Conservation (phyloP, 2,888 invertebrate genomes). For the Callyntrura sp. region DNA sequence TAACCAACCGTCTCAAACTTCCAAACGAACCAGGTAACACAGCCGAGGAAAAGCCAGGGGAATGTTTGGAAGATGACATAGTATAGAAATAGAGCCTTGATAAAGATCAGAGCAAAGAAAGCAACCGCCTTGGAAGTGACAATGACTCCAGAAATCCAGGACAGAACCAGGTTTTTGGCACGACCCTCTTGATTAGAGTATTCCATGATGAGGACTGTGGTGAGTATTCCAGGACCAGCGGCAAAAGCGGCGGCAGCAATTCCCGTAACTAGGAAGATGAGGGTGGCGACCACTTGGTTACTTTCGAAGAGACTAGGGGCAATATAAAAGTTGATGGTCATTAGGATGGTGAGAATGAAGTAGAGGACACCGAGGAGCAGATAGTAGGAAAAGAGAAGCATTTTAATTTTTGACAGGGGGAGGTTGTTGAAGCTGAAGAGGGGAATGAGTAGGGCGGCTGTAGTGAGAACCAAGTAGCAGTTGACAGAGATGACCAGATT, state of each 20-base stretch:
- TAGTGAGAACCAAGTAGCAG: not conserved
- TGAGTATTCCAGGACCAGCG: not conserved
- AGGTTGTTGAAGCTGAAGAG: not conserved
- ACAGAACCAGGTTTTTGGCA: not conserved
- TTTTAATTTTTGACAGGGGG: too few species aligned
- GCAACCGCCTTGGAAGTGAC: slow-evolving; percentile 22
- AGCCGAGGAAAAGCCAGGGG: slow-evolving; percentile 22
- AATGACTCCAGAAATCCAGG: slow-evolving; percentile 4
- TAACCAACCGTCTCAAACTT: slow-evolving; percentile 8
- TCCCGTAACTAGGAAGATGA: not conserved
- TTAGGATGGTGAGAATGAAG: not conserved
- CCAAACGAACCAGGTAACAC: slow-evolving; percentile 20
- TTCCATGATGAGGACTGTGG: not conserved
- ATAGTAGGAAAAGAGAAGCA: not conserved
- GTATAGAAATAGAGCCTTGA: slow-evolving; percentile 4
- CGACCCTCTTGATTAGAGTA: not conserved
- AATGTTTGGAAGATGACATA: slow-evolving; percentile 3
- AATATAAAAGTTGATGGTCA: slow-evolving; percentile 1
- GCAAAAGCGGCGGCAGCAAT: not conserved
- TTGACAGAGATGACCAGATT: not conserved
- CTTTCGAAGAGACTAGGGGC: not conserved
- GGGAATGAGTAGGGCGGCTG: not conserved
- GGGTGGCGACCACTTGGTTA: not conserved
- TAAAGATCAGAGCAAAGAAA: slow-evolving; percentile 19
- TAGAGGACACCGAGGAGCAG: slow-evolving; percentile 3